Conservation (phyloP, 53 echinoderm and acorn worm genomes). For the Hippasteria phrygiana region DNA sequence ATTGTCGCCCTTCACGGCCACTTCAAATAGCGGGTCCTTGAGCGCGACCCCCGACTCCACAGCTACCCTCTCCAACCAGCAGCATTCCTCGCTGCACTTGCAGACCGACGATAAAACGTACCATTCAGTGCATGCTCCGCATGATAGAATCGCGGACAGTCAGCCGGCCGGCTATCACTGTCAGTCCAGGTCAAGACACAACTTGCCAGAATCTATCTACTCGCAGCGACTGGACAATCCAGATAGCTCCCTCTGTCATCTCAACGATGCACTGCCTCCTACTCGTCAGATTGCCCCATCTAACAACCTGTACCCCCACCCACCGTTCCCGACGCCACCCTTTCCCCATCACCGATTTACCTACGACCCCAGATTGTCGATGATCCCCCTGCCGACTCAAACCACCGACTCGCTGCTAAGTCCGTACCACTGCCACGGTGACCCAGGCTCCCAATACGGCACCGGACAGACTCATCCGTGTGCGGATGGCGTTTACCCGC, state of each 20-base stretch:
- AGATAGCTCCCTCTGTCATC: too few species aligned
- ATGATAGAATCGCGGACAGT: not conserved
- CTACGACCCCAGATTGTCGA: conserved; percentile 21
- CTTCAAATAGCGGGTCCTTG: conserved; percentile 7
- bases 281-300: not conserved
- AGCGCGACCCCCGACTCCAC: conserved; percentile 25
- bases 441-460: not conserved
- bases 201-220: too few species aligned
- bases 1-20: conserved; percentile 37
- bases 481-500: not conserved
- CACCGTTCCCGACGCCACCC: not conserved
- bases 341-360: conserved; percentile 1
- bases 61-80: conserved; percentile 7
- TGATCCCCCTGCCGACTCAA: not conserved
- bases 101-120: not conserved
- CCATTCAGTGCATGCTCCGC: too few species aligned
- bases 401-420: conserved; percentile 6
- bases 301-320: conserved; percentile 1
- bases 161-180: not conserved
- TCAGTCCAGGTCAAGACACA: too few species aligned
- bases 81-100: not conserved
- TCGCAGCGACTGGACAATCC: too few species aligned
- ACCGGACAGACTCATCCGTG: not conserved
- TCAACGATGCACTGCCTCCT: not conserved
- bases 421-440: not conserved